Evolutionary conservation across 2,113 vertebrate species (phyloP).

Genomic region (Isurus oxyrinchus): DNA sequence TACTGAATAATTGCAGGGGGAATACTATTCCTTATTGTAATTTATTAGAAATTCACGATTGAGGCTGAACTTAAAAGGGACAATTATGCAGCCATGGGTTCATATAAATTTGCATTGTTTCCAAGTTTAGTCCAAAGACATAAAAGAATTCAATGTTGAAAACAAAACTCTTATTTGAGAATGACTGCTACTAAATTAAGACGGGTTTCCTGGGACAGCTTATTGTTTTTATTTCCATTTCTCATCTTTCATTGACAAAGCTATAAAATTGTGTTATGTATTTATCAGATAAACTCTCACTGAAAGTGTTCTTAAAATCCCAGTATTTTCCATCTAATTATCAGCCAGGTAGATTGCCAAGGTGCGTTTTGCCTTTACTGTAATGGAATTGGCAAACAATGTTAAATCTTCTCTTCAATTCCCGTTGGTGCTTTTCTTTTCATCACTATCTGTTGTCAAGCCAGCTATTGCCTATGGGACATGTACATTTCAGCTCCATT

Average conservation of each 20-base stretch:
- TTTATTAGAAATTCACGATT: neutral
- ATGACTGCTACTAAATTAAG: neutral
- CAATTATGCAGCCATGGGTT: neutral
- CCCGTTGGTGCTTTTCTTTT: neutral
- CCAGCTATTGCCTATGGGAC: neutral
- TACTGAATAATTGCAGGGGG: neutral
- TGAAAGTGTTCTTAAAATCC: neutral
- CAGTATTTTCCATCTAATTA: neutral
- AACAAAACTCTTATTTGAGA: neutral
- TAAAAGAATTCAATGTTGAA: neutral
- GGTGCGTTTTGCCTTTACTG: neutral
- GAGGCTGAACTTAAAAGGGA: neutral
- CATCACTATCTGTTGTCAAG: neutral
- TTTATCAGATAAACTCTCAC: neutral
- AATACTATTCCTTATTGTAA: neutral
- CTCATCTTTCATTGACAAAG: neutral
- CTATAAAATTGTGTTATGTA: neutral
- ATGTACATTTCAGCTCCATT: neutral
- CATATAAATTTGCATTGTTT: neutral
- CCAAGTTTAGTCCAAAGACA: neutral
- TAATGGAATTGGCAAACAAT: conserved; percentile 13
- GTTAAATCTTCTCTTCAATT: neutral
- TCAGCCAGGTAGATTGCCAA: neutral
- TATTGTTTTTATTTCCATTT: neutral
- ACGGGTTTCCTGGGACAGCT: neutral